phyloP scores from a whole-genome alignment of 2,797 vertebrate species.

The Pseudochirops corinnae region DNA sequence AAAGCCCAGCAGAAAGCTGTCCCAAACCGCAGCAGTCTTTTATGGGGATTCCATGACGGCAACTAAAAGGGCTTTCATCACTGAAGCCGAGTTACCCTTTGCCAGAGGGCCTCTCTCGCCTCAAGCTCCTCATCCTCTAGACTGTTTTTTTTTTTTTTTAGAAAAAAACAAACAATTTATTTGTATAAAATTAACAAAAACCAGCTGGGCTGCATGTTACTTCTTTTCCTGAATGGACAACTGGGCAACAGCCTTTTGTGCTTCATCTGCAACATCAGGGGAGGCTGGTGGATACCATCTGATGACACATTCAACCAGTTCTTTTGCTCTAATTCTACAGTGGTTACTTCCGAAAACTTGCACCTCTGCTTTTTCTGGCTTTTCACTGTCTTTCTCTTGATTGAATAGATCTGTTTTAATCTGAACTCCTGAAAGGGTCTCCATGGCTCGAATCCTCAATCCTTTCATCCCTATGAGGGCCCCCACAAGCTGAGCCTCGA shows the following conservation, averaged over 20 bases:
- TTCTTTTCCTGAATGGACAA: slow-evolving; percentile 5
- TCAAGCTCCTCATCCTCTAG: neutral
- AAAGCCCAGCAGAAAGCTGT: neutral
- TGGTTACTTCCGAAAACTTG: neutral
- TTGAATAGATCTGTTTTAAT: neutral
- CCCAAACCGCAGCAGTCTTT: neutral
- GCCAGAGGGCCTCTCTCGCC: neutral
- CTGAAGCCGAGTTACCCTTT: no score
- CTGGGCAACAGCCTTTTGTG: neutral
- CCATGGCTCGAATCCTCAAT: neutral
- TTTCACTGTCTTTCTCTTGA: neutral
- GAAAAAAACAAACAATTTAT: neutral
- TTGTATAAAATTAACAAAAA: neutral
- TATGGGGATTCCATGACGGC: no score
- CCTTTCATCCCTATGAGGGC: neutral
- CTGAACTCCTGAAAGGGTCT: neutral
- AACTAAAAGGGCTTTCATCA: no score
- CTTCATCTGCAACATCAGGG: neutral
- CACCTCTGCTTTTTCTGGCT: neutral
- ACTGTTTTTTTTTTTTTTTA: no score
- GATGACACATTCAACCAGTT: neutral
- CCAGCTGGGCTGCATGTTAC: neutral
- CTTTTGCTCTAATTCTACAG: neutral
- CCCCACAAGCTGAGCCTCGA: neutral
- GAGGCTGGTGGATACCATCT: neutral